Base-by-base conservation (phyloP, 2,888 invertebrate species). In the Drepana falcataria region DNA sequence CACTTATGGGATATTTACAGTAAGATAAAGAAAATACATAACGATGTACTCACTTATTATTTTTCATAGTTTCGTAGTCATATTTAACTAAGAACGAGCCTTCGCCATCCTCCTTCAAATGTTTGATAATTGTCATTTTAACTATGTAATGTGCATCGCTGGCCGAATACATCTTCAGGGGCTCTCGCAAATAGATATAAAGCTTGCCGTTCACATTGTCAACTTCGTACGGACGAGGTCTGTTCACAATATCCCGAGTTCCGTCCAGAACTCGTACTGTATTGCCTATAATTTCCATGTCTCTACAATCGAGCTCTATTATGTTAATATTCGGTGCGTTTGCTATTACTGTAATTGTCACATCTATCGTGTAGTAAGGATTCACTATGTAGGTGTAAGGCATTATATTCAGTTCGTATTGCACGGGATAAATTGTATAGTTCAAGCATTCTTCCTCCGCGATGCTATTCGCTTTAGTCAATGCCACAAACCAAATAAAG, bases 341-440 rank as follows among this genome's bases (percentile, higher is more conserved):
- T 0, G 86, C 85, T 51, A 90, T 87, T 9, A 90, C 75, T 4
- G 85, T 85, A 57, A 91, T 87, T 2, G 73, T 71, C 49, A 88
- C 64, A 48, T 85, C 81, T 73, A 89, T 85, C 48, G 87, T 79
- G 53, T 83, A 90, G 66, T 79, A 85, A 40, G 81, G 79, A 44
- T 60, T 66, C 1, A 73, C 74, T 34, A 63, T 69, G 47, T 72
- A 75, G 51, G 87, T 65, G 49, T 82, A 79, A 0, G 90, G 90
- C 21, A 66, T 80, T 53, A 91, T 71, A 2, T 75, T 80, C 0
- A 91, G 55, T 53, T 90, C 90, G 49, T 91, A 91, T 59, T 90
- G 86, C 58, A 88, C 77, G 56, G 91, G 91, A 60, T 91, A 91
- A 51, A 91, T 82, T 53, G 89, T 89, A 49, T 87, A 91, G 61